Base-by-base conservation (phyloP, 1,140 invertebrate genomes). In the Drosophila pallidifrons region DNA sequence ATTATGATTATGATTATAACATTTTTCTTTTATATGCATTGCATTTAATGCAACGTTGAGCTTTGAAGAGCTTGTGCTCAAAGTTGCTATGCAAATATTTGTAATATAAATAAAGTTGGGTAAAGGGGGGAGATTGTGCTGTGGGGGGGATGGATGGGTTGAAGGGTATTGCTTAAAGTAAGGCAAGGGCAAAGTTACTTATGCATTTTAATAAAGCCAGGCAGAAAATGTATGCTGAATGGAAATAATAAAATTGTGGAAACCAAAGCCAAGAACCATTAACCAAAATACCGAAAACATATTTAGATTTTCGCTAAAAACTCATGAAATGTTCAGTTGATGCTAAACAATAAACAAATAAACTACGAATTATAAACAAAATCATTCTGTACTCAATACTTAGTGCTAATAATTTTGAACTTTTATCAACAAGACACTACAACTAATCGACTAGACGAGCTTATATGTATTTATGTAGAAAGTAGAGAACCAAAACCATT, bases 31-130 rank as follows among this genome's bases (percentile, higher is more conserved):
- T 54, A 3, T 81, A 15, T 73, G 60, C 69, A 47, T 43, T 69
- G 69, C 76, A 73, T 74, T 87, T 75, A 60, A 75, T 88, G 83
- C 85, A 88, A 80, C 83, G 77, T 51, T 83, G 66, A 80, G 54
- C 71, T 63, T 58, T 55, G 32, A 68, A 60, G 67, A 41, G 52
- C 63, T 66, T 51, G 20, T 75, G 58, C 57, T 66, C 57, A 67
- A 28, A 38, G 32, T 28, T 58, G 70, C 46, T 41, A 8, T 73
- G 70, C 38, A 59, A 74, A 60, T 55, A 55, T 54, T 68, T 59
- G 28, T 45, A 35, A 35, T 61, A 45, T 72, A 16, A 46, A 30
- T 32, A 64, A 64, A 74, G 54, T 43, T 38, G 20, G 20, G 20
- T 25, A 25, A 25, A 15, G 15, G 5, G 5, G 69, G 61, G 7